Evolutionary conservation across 2,113 vertebrate genomes (phyloP).

Genomic region (Dunckerocampus dactyliophorus): DNA sequence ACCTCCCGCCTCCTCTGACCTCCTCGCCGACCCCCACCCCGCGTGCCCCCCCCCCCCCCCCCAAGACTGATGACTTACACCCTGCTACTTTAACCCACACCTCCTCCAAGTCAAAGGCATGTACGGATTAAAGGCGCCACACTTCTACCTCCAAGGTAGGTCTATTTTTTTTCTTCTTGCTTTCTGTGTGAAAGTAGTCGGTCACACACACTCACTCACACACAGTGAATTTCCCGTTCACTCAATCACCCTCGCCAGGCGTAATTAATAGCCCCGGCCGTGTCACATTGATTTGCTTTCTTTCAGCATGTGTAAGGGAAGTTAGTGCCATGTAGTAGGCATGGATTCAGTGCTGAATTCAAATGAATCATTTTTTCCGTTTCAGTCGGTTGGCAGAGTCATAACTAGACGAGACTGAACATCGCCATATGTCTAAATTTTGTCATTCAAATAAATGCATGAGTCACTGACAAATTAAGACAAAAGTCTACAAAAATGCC

Average conservation of each 20-base stretch:
- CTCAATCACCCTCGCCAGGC: constrained; percentile 23
- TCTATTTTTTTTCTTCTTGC: neutral
- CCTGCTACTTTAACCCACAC: neutral
- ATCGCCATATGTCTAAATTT: neutral
- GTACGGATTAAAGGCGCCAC: constrained; percentile 89
- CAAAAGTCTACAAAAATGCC: too few relatives aligned
- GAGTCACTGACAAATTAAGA: too few relatives aligned
- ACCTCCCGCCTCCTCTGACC: constrained; percentile 33
- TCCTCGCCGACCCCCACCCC: constrained; percentile 18
- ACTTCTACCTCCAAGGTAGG: constrained; percentile 92
- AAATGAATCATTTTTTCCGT: neutral
- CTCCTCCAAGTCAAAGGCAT: constrained; percentile 57
- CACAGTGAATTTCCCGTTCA: constrained; percentile 19
- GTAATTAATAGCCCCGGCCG: too few relatives aligned
- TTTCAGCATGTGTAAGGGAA: neutral
- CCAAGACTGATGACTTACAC: too few relatives aligned
- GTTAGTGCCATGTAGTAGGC: neutral
- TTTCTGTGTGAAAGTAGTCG: constrained; percentile 1
- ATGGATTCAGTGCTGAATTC: neutral
- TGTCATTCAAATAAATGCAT: too few relatives aligned
- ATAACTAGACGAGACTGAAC: too few relatives aligned
- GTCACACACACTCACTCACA: constrained; percentile 22
- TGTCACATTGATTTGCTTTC: too few relatives aligned
- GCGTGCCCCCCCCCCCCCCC: too few relatives aligned
- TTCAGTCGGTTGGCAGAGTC: neutral